Evolutionary conservation across 2,113 vertebrate species (phyloP).

Genomic region (Noctilio leporinus): DNA sequence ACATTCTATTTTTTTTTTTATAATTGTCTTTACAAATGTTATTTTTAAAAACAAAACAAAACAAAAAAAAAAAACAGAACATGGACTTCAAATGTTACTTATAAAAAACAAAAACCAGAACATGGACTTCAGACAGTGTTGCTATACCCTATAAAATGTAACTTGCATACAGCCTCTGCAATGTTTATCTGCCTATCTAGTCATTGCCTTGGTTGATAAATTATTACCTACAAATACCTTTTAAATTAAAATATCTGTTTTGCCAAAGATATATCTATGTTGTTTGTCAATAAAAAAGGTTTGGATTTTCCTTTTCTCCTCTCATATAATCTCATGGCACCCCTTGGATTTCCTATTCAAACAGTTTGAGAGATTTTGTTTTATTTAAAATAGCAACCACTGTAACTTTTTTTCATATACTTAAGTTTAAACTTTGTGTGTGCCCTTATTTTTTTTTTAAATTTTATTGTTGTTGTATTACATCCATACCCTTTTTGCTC

Average conservation of each 20-base stretch:
- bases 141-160: background rate
- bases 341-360: background rate
- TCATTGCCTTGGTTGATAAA: slow-evolving; percentile 8
- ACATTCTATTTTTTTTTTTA: background rate
- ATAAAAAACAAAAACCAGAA: background rate
- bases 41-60: no score
- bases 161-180: background rate
- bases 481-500: no score
- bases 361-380: background rate
- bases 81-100: background rate
- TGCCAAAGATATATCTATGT: background rate
- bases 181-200: background rate
- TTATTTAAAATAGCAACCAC: background rate
- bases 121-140: background rate
- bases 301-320: background rate
- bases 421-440: background rate
- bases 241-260: background rate
- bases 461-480: no score
- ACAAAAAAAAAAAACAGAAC: background rate
- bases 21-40: background rate
- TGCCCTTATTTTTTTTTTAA: no score
- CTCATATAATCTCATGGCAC: background rate
- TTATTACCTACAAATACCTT: background rate
- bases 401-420: background rate
- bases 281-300: background rate